Evolutionary conservation across 2,113 vertebrate species (phyloP), one percentile per base, ranked within the genome.

Genomic region (Solenodon paradoxus): DNA sequence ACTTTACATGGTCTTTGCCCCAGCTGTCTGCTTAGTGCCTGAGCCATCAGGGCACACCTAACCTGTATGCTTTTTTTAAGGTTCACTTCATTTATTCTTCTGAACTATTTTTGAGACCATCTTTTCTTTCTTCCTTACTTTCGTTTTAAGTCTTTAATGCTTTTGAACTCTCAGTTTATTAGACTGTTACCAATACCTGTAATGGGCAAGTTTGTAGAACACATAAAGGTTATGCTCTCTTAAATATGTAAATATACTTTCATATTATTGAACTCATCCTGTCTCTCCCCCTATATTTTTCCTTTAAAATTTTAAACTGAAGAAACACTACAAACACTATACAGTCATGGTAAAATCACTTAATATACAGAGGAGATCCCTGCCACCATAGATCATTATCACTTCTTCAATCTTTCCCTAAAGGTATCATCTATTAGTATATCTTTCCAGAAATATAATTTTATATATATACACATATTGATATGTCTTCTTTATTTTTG

Each of bases 401-500:
- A 13, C 7, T 88, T 71, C 38, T 92, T 26, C 35, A 66, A 24
- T 85, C 72, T 85, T 30, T 85, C 5, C 26, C 28, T 7, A 38
- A 45, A 72, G 16, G 17, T 74, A 32, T 61, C 26, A 63, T 69
- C 80, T 92, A 19, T 92, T 85, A 71, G 19, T 55, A 0, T 94
- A n/a, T 69, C 32, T 45, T 81, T 63, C 24, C 28, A 95, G 71
- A 91, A 83, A 78, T 87, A 87, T 69, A 78, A 77, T 88, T 83
- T 88, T 6, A 40, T 45, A 72, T 51, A n/a, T 40, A 55, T 55
- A 35, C 42, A 69, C 75, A n/a, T 66, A 47, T 5, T 61, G 68
- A 2, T 80, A 26, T 53, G 55, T 77, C 77, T 82, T 63, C 40
- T 87, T 93, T 82, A 93, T 71, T 85, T 94, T 92, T 68, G 64